A percentile compares a stretch with the other conserved stretches of the same genome.
Conservation (phyloP, 30 jellyfish, hydroid and myxozoan genomes). For the Morbakka virulenta region DNA sequence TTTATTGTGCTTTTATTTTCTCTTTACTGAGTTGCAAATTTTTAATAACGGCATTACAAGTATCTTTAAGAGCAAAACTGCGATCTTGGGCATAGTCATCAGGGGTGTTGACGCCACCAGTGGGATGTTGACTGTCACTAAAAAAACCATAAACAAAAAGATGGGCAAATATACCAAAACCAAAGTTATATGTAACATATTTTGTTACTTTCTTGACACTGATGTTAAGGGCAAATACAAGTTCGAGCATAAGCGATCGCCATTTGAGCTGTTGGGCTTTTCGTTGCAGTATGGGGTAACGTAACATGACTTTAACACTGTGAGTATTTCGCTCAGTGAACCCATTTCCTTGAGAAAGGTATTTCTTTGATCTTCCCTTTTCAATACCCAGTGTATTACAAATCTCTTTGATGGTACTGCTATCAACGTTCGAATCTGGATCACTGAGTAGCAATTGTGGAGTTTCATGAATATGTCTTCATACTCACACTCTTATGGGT, state of each 20-base stretch:
- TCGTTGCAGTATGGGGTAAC: constrained; percentile 2
- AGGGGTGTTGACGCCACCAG: background rate
- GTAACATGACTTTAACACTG: constrained; percentile 15
- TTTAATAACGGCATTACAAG: background rate
- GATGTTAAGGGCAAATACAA: constrained; percentile 20
- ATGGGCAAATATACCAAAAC: constrained; percentile 15
- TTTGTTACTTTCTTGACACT: constrained; percentile 11
- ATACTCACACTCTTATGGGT: no score
- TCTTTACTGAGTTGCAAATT: constrained; percentile 4
- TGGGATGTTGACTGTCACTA: background rate
- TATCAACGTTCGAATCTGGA: constrained; percentile 35
- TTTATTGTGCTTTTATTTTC: constrained; percentile 27
- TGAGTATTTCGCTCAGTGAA: constrained; percentile 20
- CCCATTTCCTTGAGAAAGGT: constrained; percentile 26
- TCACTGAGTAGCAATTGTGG: constrained; percentile 27
- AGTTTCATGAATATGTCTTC: constrained; percentile 13
- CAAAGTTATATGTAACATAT: constrained; percentile 4
- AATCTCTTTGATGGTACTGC: constrained; percentile 5
- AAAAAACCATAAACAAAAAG: background rate
- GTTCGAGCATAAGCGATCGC: constrained; percentile 18
- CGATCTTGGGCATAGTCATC: constrained; percentile 11
- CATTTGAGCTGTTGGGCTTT: constrained; percentile 8
- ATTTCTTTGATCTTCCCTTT: background rate
- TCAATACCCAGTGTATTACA: constrained; percentile 22
- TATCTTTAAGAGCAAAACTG: no score